A percentile compares a stretch with the other conserved stretches of the same genome.
These are phyloP conservation scores for Semotilus atromaculatus DNA, from an alignment of 2,797 vertebrate species.

Conservation along the genomic window DNA sequence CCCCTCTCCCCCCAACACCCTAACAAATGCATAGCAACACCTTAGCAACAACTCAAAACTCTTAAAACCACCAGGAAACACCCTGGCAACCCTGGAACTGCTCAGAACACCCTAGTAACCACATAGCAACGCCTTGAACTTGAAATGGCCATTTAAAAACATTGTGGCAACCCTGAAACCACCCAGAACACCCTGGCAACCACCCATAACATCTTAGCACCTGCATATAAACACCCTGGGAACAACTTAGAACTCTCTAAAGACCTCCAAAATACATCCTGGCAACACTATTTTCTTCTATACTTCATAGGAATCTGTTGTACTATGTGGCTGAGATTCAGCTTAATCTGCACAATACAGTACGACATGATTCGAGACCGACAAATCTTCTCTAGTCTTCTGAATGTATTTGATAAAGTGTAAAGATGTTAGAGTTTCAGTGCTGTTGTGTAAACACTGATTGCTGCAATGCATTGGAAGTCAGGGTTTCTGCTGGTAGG, in stretches of 20 bases:
- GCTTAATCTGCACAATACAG: background rate
- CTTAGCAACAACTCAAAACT: background rate
- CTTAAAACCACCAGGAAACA: background rate
- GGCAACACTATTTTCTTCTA: background rate
- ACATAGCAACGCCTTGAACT: too few species aligned
- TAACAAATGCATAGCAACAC: too few species aligned
- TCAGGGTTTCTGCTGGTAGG: conserved; percentile 10
- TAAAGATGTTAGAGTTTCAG: background rate
- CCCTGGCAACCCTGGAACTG: background rate
- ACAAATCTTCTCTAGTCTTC: background rate
- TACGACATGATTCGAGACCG: background rate
- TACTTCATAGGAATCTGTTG: background rate
- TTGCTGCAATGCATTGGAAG: background rate
- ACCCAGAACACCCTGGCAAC: background rate
- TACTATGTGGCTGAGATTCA: background rate
- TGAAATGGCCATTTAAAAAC: background rate
- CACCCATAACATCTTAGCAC: background rate
- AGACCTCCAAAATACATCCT: background rate
- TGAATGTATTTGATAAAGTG: background rate
- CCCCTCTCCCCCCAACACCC: too few species aligned
- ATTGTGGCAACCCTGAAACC: background rate
- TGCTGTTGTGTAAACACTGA: background rate
- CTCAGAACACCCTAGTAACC: too few species aligned
- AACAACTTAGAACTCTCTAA: background rate
- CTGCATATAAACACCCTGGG: background rate